These are phyloP conservation scores for Napeogenes inachia DNA, from an alignment of 2,888 invertebrate species.

Conservation along the genomic window DNA sequence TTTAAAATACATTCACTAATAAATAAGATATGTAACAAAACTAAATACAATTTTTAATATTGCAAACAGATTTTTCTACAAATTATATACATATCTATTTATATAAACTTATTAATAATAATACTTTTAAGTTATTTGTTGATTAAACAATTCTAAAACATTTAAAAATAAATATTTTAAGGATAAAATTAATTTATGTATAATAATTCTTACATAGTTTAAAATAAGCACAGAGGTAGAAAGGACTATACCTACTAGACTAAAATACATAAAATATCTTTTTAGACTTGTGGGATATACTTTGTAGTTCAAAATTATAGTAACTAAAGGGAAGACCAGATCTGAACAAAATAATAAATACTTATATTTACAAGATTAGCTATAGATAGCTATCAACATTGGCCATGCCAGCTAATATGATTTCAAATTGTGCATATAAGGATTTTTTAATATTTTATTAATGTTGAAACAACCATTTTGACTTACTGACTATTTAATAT, in stretches of 20 bases:
- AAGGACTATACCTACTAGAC: conserved; percentile 29
- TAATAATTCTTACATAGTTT: conserved; percentile 27
- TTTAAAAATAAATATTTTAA: no score
- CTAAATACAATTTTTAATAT: no score
- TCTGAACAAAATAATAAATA: conserved; percentile 15
- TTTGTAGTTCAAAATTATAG: conserved; percentile 9
- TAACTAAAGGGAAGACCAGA: conserved; percentile 40
- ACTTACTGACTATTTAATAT: conserved; percentile 30
- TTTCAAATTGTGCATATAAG: not conserved
- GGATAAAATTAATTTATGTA: no score
- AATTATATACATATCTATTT: no score
- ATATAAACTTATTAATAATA: no score
- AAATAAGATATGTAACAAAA: no score
- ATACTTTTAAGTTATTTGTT: no score
- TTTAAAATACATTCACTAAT: no score
- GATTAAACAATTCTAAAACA: no score
- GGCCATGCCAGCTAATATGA: not conserved
- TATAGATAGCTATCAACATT: conserved; percentile 30
- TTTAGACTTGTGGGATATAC: no score
- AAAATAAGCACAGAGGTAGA: conserved; percentile 58
- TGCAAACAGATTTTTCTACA: no score
- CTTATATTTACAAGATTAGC: conserved; percentile 15
- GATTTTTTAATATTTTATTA: conserved; percentile 33
- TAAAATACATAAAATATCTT: no score
- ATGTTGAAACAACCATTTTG: conserved; percentile 44